Evolutionary conservation across 2,888 invertebrate species (phyloP), one percentile per base, ranked within the genome.

Genomic region (Ganaspis brasiliensis): DNA sequence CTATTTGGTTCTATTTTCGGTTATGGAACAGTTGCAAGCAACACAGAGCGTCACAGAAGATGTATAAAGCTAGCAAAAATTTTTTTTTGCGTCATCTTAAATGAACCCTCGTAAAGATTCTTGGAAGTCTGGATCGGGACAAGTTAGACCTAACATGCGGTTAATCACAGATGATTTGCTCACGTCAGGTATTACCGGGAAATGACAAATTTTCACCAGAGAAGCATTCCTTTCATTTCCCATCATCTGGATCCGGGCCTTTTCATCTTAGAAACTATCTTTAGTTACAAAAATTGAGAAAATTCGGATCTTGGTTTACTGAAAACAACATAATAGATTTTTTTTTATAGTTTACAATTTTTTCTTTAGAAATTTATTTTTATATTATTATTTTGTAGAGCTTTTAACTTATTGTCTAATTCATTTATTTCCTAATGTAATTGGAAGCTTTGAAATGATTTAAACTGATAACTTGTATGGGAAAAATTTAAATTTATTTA

Each of bases 71-170:
- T 37, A 45, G 67, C 71, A 61, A 74, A 63, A 73, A 76, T 77
- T 72, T 79, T 76, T 70, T 74, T 78, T 79, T 79, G 70, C 19
- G 73, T 67, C 71, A 74, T 75, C 72, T 73, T 67, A 76, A 77
- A 79, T 77, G 81, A 79, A 61, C 81, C 26, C 56, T 16, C 37
- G 70, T 61, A 74, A 78, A 80, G 80, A 76, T 87, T 87, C 86
- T 61, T 63, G 82, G 86, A 87, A 87, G 81, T 82, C 82, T 81
- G 76, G 49, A 83, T 83, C 74, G 75, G 82, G 82, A 79, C 78
- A 82, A 73, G 80, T 81, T 78, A 21, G 61, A 45, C 16, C n/a
- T 45, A 67, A 67, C 67, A 9, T 19, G 14, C 40, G 63, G 19
- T 67, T 67, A 67, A 67, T 67, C 45, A 40, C 45, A 26, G 24